Evolutionary conservation across 2,797 vertebrate genomes (phyloP), one percentile per base, ranked within the genome.

Genomic region (Tachyglossus aculeatus): DNA sequence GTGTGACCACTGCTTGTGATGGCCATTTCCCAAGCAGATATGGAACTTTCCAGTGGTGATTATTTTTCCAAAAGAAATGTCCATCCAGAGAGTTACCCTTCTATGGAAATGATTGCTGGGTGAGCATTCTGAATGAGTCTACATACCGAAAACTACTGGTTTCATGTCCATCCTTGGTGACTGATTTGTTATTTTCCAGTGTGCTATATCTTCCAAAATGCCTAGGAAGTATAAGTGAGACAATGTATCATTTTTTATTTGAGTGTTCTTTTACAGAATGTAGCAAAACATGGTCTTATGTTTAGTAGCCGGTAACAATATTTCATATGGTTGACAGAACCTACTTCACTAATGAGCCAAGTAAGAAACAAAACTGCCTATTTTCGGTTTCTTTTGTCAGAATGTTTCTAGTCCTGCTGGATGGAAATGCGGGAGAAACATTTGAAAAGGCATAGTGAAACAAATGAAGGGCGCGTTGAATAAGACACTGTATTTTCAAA

Each of bases 11-110:
- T 15, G 13, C 45, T 39, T 43, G 25, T 36, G 33, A 60, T 73
- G 51, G 50, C 24, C 24, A 54, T 77, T 75, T 24, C 36, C 16
- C 41, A 61, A 44, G 24, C 52, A 36, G 27, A 25, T 45, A 58
- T 44, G 33, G 33, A 36, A 45, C 62, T 74, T 71, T 59, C 21
- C n/a, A 58, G 22, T 25, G 39, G 16, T 50, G 57, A 75, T 53
- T 70, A 50, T 31, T 64, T 71, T 69, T 70, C n/a, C 47, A 56
- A 61, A 64, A 60, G 10, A 80, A 45, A 61, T 55, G 51, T 36
- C 32, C 54, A 50, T 15, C 22, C 13, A 16, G 11, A 43, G 3
- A 8, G 5, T 36, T 61, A 22, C 18, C 11, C 5, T 47, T 53
- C 68, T 52, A 44, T 19, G 55, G 18, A 77, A 79, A 73, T 41